Evolutionary conservation across 2,888 invertebrate species (phyloP).

Genomic region (Beris morrisii): DNA sequence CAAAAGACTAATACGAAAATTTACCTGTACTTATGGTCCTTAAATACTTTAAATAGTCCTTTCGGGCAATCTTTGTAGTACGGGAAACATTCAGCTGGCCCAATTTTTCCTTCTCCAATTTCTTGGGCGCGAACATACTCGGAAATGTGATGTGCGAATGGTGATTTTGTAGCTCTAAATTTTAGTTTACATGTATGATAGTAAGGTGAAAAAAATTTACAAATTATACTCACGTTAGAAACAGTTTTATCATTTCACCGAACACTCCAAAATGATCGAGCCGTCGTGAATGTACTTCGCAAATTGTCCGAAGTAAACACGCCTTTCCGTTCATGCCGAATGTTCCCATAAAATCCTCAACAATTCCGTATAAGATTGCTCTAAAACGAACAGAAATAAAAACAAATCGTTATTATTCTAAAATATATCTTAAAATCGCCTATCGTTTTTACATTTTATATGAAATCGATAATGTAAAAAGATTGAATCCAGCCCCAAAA

Average conservation of each 20-base stretch:
- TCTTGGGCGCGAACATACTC: slow-evolving; percentile 83
- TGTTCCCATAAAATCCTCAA: slow-evolving; percentile 78
- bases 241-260: slow-evolving; percentile 79
- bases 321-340: slow-evolving; percentile 83
- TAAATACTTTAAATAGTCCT: slow-evolving; percentile 65
- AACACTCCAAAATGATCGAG: slow-evolving; percentile 76
- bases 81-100: slow-evolving; percentile 80
- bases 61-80: slow-evolving; percentile 81
- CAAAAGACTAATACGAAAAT: too few relatives aligned
- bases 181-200: slow-evolving; percentile 9
- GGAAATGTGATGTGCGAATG: slow-evolving; percentile 69
- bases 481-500: too few relatives aligned
- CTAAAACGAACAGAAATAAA: slow-evolving; percentile 52
- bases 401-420: too few relatives aligned
- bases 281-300: slow-evolving; percentile 81
- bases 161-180: slow-evolving; percentile 76
- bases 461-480: too few relatives aligned
- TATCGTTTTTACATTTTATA: too few relatives aligned
- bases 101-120: slow-evolving; percentile 66
- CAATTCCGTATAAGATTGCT: slow-evolving; percentile 74
- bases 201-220: background rate
- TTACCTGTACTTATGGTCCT: slow-evolving; percentile 48
- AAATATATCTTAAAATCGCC: too few relatives aligned
- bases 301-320: slow-evolving; percentile 79
- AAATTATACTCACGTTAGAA: slow-evolving; percentile 70